These are phyloP conservation scores for Mionectes olivaceus DNA, from an alignment of 2,797 vertebrate genomes.

Conservation along the genomic window DNA sequence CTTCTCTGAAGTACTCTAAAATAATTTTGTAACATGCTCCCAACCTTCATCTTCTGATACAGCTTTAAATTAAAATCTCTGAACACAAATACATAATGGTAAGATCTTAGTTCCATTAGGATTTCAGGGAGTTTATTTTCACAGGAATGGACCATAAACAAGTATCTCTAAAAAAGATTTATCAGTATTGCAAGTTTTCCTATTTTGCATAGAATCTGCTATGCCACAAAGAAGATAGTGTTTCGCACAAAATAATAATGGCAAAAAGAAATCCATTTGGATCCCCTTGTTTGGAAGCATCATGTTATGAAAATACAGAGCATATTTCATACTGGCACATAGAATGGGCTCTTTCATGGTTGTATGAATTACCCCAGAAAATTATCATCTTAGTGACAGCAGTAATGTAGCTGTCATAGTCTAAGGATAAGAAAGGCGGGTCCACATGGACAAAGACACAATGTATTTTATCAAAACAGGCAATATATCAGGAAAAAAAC, in stretches of 20 bases:
- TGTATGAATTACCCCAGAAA: neutral
- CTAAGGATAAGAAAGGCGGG: neutral
- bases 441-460: neutral
- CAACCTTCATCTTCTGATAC: neutral
- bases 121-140: slow-evolving; percentile 2
- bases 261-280: neutral
- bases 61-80: neutral
- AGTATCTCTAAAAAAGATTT: neutral
- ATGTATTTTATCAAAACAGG: neutral
- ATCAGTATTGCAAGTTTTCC: neutral
- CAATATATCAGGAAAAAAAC: neutral
- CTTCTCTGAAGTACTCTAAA: neutral
- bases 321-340: neutral
- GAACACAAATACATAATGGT: neutral
- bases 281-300: neutral
- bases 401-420: neutral
- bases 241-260: neutral
- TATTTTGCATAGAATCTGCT: neutral
- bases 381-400: neutral
- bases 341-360: neutral
- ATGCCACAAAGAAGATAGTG: neutral
- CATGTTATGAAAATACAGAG: slow-evolving; percentile 21
- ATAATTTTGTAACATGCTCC: neutral
- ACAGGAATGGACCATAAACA: neutral
- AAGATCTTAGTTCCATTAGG: neutral